Evolutionary conservation across 2,113 vertebrate species (phyloP).

Genomic region (Thamnophis sirtalis): DNA sequence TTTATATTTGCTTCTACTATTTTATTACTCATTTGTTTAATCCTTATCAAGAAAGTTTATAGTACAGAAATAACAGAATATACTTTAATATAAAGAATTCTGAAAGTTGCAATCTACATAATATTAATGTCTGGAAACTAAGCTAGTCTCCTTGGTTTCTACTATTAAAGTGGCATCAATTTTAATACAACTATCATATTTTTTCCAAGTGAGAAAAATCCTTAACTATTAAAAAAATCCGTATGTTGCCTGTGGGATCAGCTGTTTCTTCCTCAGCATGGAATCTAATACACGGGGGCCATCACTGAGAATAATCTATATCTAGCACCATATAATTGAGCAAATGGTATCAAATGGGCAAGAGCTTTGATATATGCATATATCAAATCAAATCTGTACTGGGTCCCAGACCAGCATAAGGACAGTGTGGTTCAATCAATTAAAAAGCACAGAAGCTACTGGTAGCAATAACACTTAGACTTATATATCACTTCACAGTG

Average conservation of each 20-base stretch:
- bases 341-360: background rate
- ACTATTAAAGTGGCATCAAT: background rate
- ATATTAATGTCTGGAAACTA: background rate
- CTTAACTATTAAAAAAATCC: background rate
- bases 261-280: background rate
- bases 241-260: background rate
- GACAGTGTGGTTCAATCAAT: background rate
- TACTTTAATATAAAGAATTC: background rate
- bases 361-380: background rate
- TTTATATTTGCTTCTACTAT: background rate
- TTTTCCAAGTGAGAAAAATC: background rate
- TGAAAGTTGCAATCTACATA: background rate
- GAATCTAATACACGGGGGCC: background rate
- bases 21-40: background rate
- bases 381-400: background rate
- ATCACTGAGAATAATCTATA: background rate
- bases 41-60: background rate
- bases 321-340: background rate
- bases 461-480: too few relatives aligned
- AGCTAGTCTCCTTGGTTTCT: background rate
- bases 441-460: background rate
- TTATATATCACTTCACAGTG: too few relatives aligned
- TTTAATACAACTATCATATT: background rate
- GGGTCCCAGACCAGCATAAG: background rate
- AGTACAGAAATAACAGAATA: background rate